Percentiles rank a stretch among this genome's conserved stretches.
phyloP scores from a whole-genome alignment of 2,888 invertebrate genomes.

The Rhogogaster chlorosoma region DNA sequence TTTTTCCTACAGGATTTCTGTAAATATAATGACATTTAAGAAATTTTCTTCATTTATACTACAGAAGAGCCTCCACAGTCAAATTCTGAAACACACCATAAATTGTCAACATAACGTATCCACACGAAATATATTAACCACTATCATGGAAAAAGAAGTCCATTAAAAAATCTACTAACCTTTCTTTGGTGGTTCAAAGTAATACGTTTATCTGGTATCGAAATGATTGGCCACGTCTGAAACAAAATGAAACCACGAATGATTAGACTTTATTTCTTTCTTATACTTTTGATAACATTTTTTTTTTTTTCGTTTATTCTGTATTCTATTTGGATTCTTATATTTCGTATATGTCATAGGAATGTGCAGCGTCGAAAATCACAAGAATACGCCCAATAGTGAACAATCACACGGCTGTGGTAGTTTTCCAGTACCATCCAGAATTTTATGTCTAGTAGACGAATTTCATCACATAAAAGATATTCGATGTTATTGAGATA shows the following conservation, averaged over 20 bases:
- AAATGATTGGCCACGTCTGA: constrained; percentile 27
- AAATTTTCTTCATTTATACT: constrained; percentile 17
- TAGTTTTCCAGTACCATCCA: background rate
- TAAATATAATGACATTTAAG: constrained; percentile 42
- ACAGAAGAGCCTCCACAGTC: constrained; percentile 43
- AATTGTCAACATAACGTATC: background rate
- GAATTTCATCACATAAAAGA: constrained; percentile 24
- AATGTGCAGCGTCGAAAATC: background rate
- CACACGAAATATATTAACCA: background rate
- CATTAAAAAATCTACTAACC: too few relatives aligned
- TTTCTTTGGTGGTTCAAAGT: constrained; percentile 43
- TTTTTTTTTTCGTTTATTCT: background rate
- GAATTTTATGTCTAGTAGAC: background rate
- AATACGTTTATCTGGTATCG: background rate
- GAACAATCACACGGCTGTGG: background rate
- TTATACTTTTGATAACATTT: background rate
- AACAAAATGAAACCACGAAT: constrained; percentile 22
- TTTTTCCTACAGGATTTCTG: constrained; percentile 32
- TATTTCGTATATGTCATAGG: too few relatives aligned
- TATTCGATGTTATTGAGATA: constrained; percentile 37
- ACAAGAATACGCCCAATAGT: background rate
- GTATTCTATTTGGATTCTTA: background rate
- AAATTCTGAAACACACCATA: constrained; percentile 33
- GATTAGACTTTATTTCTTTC: background rate
- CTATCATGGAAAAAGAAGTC: too few relatives aligned